Base-by-base conservation (phyloP, 2,888 invertebrate species). In the Apodemia zela region DNA sequence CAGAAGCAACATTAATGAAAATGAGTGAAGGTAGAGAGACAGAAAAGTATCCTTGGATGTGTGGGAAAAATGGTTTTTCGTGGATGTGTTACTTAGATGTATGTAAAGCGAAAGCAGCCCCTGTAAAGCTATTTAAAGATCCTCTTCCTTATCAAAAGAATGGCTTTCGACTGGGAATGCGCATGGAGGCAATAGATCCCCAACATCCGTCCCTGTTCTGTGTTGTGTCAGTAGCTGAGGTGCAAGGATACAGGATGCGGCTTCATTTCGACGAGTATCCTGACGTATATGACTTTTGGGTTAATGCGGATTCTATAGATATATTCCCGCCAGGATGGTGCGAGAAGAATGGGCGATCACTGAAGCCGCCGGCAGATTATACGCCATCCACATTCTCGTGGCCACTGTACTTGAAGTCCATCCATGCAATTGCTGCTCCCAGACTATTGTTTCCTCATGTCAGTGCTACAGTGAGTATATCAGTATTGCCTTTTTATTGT, bases 251-350 rank as follows among this genome's bases (percentile, higher is more conserved):
- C 81, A 93, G 98, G 61, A 85, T 98, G 76, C 94, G 97, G 69
- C 88, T 99, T 61, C 97, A 97, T 82, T 98, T 99, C 82, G 98
- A 98, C 86, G 98, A 97, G 15, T 98, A 96, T 81, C 94, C 96
- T 0, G 96, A 96, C 65, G 94, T 95, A 78, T 97, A 97, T 77
- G 98, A 98, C 84, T 98, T 97, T 84, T 99, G 98, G 98, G 94
- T 95, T 47, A 98, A 98, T 82, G 96, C 97, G 0, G 97, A 98
- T 81, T 97, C 96, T n/a, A 93, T 94, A 76, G 97, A 98, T 78
- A 95, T 99, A 65, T 98, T 98, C 82, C 98, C 98, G 8, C 94
- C 95, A 38, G 97, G 98, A n/a, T 99, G 98, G 97, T 97, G 98
- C 78, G 96, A 97, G 76, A 96, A 96, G 80, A 97, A 96, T 72